Conservation (phyloP, 2,888 invertebrate species). For the Alcis repandata region DNA sequence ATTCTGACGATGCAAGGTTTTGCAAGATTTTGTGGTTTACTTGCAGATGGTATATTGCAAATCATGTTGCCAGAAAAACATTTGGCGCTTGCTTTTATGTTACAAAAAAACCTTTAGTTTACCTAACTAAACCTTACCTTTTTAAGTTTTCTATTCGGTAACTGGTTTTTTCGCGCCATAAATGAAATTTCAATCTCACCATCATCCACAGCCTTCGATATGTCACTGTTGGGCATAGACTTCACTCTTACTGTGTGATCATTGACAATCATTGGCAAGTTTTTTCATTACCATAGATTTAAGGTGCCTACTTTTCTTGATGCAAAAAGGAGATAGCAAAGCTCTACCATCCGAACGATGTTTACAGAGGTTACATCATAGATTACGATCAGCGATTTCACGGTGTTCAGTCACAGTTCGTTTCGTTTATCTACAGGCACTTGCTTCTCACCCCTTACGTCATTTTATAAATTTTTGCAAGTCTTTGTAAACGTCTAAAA, state of each 20-base stretch:
- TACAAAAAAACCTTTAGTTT: not conserved
- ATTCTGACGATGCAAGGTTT: constrained; percentile 21
- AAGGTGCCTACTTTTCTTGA: not conserved
- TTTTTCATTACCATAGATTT: too few species aligned
- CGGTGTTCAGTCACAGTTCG: constrained; percentile 67
- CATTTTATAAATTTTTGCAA: constrained; percentile 9
- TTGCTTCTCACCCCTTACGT: constrained; percentile 53
- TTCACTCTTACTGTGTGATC: too few species aligned
- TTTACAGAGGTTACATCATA: constrained; percentile 41
- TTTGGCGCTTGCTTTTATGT: not conserved
- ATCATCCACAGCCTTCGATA: too few species aligned
- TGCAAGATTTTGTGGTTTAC: constrained; percentile 31
- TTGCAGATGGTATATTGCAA: constrained; percentile 22
- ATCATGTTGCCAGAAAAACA: constrained; percentile 14
- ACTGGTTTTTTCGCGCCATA: too few species aligned
- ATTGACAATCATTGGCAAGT: too few species aligned
- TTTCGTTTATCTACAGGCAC: constrained; percentile 61
- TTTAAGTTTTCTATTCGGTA: too few species aligned
- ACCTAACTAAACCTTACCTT: too few species aligned
- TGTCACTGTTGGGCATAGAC: too few species aligned
- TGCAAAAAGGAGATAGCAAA: not conserved
- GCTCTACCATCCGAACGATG: not conserved
- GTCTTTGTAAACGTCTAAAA: constrained; percentile 40
- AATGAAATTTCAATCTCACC: too few species aligned
- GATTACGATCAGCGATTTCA: constrained; percentile 66